Evolutionary conservation across 2,797 vertebrate species (phyloP).

Genomic region (Sebastes iracundus): DNA sequence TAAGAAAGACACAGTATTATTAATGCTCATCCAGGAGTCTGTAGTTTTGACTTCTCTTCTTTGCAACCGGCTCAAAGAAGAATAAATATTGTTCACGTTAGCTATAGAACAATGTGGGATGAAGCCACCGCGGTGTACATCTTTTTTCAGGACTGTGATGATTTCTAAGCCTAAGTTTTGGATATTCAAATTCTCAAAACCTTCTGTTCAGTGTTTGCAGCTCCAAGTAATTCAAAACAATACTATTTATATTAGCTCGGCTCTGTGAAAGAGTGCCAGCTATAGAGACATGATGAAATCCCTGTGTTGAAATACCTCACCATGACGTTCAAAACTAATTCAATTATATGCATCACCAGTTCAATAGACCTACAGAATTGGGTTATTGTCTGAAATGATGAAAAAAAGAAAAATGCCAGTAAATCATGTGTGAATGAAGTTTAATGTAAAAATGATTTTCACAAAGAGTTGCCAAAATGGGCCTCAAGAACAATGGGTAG

Average conservation of each 20-base stretch:
- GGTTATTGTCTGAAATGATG: conserved; percentile 73
- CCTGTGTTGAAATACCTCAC: conserved; percentile 69
- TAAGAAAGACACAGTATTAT: conserved; percentile 8
- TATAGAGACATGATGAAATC: conserved; percentile 64
- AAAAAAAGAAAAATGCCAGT: conserved; percentile 61
- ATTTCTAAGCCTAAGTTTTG: conserved; percentile 28
- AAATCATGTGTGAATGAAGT: conserved; percentile 71
- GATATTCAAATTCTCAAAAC: conserved; percentile 22
- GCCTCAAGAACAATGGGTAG: conserved; percentile 44
- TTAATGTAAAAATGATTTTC: conserved; percentile 61
- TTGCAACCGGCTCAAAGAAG: background rate
- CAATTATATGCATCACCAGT: conserved; percentile 79
- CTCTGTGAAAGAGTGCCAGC: conserved; percentile 52
- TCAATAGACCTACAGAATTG: conserved; percentile 75
- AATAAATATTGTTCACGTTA: conserved; percentile 1
- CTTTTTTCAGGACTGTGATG: conserved; percentile 2
- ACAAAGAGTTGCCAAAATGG: conserved; percentile 52
- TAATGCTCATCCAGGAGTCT: conserved; percentile 5
- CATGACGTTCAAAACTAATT: conserved; percentile 75
- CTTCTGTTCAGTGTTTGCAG: conserved; percentile 43
- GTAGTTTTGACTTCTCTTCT: background rate
- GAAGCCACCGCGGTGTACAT: background rate
- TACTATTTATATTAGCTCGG: conserved; percentile 54
- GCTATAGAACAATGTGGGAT: background rate
- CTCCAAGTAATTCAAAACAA: conserved; percentile 59